A percentile compares a stretch with the other conserved stretches of the same genome.
phyloP scores from a whole-genome alignment of 2,888 invertebrate species.

The Tanypteryx hageni region DNA sequence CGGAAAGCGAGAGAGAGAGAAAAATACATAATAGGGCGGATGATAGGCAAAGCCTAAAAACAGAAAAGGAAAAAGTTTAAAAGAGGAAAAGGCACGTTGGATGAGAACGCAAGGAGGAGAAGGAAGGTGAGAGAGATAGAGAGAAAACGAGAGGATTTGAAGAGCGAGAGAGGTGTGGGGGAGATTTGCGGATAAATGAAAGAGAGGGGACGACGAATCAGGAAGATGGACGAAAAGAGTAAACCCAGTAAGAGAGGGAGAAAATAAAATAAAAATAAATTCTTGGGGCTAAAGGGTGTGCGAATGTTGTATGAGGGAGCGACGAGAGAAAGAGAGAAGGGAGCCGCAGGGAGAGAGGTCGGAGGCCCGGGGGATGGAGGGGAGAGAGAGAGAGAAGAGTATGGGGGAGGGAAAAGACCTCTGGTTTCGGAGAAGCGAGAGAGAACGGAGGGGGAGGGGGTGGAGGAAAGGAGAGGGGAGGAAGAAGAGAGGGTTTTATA shows the following conservation, averaged over 20 bases:
- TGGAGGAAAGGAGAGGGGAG: background rate
- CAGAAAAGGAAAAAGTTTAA: too few species aligned
- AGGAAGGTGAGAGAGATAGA: too few species aligned
- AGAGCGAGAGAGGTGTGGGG: too few species aligned
- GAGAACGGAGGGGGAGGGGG: background rate
- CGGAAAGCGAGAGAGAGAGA: too few species aligned
- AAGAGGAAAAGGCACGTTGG: too few species aligned
- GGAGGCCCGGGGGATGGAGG: slow-evolving; percentile 71
- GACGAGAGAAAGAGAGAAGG: slow-evolving; percentile 59
- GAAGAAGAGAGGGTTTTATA: background rate
- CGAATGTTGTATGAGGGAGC: background rate
- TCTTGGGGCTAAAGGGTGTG: background rate
- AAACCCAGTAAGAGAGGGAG: background rate
- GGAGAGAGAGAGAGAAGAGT: slow-evolving; percentile 70
- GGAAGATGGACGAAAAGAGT: too few species aligned
- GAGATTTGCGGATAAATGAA: too few species aligned
- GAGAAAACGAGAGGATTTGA: too few species aligned
- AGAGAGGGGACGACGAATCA: too few species aligned
- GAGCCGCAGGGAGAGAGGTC: slow-evolving; percentile 69
- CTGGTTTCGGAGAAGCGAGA: background rate
- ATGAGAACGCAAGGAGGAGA: too few species aligned
- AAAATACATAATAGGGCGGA: too few species aligned
- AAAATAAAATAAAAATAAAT: background rate
- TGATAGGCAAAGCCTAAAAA: too few species aligned
- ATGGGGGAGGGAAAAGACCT: background rate